Evolutionary conservation across 2,113 vertebrate genomes (phyloP).

Genomic region (Orthonyx spaldingii): DNA sequence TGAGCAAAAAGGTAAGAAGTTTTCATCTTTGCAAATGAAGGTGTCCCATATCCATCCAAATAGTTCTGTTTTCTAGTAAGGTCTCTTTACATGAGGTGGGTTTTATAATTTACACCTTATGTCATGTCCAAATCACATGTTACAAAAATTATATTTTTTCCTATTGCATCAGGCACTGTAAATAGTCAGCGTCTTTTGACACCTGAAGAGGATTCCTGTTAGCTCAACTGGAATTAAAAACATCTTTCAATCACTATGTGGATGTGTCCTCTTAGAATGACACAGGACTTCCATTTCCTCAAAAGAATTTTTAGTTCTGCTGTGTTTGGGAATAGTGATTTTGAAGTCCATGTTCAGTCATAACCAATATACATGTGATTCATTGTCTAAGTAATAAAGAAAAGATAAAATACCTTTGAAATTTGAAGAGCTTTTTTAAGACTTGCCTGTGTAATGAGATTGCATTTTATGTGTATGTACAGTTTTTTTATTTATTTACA

Average conservation of each 20-base stretch:
- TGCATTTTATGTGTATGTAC: not conserved
- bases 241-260: not conserved
- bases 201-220: not conserved
- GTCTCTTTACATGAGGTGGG: not conserved
- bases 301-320: not conserved
- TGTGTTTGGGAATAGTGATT: not conserved
- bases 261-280: not conserved
- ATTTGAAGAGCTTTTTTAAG: not conserved
- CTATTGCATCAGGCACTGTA: not conserved
- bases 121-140: not conserved
- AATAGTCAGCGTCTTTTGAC: not conserved
- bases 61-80: not conserved
- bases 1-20: not conserved
- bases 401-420: not conserved
- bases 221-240: not conserved
- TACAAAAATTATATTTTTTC: not conserved
- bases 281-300: not conserved
- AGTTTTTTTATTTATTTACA: not conserved
- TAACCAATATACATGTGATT: not conserved
- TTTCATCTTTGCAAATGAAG: not conserved
- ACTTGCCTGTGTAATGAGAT: not conserved
- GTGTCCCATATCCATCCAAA: not conserved
- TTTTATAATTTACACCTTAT: not conserved
- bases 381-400: not conserved
- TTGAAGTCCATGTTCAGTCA: not conserved